Conservation (phyloP, 2,113 vertebrate species). For the Pseudolaguvia tuberculata region DNA sequence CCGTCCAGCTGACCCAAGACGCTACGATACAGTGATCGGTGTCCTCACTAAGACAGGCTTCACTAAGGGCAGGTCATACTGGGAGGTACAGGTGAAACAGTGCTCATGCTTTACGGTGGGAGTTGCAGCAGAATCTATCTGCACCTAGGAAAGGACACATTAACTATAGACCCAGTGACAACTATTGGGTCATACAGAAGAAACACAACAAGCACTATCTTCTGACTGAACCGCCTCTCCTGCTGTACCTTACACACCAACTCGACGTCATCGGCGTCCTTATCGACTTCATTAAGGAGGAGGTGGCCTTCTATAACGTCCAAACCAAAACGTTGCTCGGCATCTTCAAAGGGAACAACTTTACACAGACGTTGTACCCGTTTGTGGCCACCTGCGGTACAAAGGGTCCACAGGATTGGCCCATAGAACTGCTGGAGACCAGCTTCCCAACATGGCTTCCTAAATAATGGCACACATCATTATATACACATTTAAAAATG, state of each 20-base stretch:
- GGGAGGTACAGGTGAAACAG: not conserved
- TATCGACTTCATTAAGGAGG: constrained; percentile 50
- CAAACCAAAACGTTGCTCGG: constrained; percentile 40
- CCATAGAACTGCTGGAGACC: constrained; percentile 1
- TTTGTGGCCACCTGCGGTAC: constrained; percentile 52
- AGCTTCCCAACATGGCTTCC: not conserved
- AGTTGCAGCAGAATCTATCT: not conserved
- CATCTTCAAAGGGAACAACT: constrained; percentile 38
- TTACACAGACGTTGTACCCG: constrained; percentile 49
- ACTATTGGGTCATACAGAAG: not conserved
- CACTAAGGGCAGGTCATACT: not conserved
- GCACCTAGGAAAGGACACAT: not conserved
- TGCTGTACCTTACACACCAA: rapidly evolving
- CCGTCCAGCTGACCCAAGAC: too few relatives aligned
- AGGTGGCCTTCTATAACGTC: constrained; percentile 54
- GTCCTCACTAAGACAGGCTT: not conserved
- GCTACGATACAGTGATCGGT: not conserved
- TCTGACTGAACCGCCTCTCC: not conserved
- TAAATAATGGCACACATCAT: not conserved
- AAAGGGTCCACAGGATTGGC: not conserved
- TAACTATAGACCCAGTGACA: not conserved
- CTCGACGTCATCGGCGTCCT: constrained; percentile 49
- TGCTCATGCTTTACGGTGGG: not conserved
- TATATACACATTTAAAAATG: not conserved
- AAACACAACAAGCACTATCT: not conserved